Percentiles rank a stretch among this genome's conserved stretches.
Evolutionary conservation across 2,113 vertebrate species (phyloP).

Genomic region (Barbus barbus): DNA sequence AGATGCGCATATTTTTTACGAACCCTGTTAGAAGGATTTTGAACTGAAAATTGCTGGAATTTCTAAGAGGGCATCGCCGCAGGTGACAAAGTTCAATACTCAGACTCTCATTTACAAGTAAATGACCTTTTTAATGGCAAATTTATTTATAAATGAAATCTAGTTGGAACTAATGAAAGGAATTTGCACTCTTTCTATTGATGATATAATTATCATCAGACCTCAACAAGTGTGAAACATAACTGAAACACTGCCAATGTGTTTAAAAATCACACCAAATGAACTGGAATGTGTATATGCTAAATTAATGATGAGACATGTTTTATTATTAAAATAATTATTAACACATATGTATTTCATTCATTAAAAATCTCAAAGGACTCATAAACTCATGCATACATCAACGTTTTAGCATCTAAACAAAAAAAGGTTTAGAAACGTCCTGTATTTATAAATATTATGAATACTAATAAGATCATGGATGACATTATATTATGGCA

Average conservation of each 20-base stretch:
- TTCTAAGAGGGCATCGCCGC: background rate
- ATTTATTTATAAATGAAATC: slow-evolving; percentile 23
- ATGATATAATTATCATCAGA: background rate
- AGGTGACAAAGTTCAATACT: slow-evolving; percentile 1
- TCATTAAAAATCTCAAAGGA: too few relatives aligned
- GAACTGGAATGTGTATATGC: background rate
- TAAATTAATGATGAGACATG: background rate
- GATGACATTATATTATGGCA: background rate
- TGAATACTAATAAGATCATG: too few relatives aligned
- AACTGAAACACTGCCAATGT: background rate
- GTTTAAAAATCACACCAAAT: background rate
- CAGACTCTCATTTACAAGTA: slow-evolving; percentile 30
- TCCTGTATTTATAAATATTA: too few relatives aligned
- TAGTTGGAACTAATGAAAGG: background rate
- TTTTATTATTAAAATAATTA: background rate
- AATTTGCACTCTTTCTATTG: background rate
- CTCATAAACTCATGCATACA: too few relatives aligned
- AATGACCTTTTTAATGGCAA: slow-evolving; percentile 17
- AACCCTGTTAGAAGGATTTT: background rate
- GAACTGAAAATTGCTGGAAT: background rate
- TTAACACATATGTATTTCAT: background rate
- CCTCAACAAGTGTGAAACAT: background rate
- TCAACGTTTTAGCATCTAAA: too few relatives aligned
- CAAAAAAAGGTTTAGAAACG: too few relatives aligned
- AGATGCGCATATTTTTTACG: background rate